These are phyloP conservation scores for Chiroxiphia lanceolata DNA, from an alignment of 2,797 vertebrate species.

Conservation along the genomic window DNA sequence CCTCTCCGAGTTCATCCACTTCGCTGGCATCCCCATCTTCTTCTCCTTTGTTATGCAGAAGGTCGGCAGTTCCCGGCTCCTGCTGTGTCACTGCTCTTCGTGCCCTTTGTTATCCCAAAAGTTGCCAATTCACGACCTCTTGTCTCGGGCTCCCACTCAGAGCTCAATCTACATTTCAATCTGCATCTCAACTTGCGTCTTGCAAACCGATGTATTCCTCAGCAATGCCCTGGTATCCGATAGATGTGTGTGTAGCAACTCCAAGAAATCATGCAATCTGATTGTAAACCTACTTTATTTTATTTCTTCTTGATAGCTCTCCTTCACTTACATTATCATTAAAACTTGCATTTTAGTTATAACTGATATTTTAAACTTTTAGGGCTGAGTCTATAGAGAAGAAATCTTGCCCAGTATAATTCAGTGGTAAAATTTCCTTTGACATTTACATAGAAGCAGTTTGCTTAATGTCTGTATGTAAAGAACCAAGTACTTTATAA, in stretches of 20 bases:
- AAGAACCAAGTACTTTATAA: not conserved
- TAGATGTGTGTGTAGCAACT: not conserved
- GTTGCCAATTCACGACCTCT: not conserved
- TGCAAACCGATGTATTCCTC: not conserved
- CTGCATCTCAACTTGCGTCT: not conserved
- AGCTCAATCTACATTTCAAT: not conserved
- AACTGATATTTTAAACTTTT: not conserved
- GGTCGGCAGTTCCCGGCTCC: not conserved
- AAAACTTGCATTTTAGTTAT: not conserved
- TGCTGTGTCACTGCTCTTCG: not conserved
- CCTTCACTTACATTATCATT: not conserved
- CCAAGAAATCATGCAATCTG: not conserved
- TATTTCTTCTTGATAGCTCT: not conserved
- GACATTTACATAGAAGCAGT: conserved; percentile 1
- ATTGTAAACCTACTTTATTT: not conserved
- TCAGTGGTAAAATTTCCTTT: not conserved
- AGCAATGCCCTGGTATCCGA: not conserved
- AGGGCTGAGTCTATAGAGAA: not conserved
- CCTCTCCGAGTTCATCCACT: not conserved
- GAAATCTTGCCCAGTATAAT: not conserved
- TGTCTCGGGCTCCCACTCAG: not conserved
- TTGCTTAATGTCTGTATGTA: not conserved
- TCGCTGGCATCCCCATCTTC: not conserved
- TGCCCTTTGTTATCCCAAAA: not conserved
- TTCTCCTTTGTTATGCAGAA: not conserved